Evolutionary conservation across 1,140 invertebrate species (phyloP), one percentile per base, ranked within the genome.

Genomic region (Drosophila subobscura): DNA sequence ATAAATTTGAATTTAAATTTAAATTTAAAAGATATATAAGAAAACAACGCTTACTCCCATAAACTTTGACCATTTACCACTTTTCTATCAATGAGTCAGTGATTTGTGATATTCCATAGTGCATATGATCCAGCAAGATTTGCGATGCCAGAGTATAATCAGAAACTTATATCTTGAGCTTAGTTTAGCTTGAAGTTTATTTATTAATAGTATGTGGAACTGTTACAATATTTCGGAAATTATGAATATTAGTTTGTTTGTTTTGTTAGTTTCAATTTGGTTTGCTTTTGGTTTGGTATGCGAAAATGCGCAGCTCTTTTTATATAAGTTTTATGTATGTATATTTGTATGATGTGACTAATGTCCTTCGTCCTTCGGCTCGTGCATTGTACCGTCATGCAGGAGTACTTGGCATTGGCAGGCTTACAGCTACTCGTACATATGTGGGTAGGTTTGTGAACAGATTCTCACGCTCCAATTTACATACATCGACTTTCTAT

Each of bases 221-320:
- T 85, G 81, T 86, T 85, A 85, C 81, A 85, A 77, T 85, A 74
- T 80, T 80, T 60, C 66, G 67, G 73, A 79, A 77, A 74, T 67
- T 66, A 71, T 78, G 68, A 56, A 49, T 53, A 59, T 74, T 73
- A 70, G 47, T 77, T 61, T 72, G 45, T 68, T 73, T 59, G 33
- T 37, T 37, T 37, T 37, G 33, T 37, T 37, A 3, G 58, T 46
- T 41, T 63, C 41, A 54, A 85, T 72, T 65, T 77, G 50, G 52
- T 64, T 64, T 60, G 55, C 20, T 25, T 40, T 56, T 52, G 22
- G 52, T 46, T 74, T 46, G 23, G 29, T 52, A 42, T 63, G 66
- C 64, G 37, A 68, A 70, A 70, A 70, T 70, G 64, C 66, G 66
- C 66, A 70, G 37, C 65, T 56, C 20, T 29, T 40, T 41, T 49